Evolutionary conservation across 1,140 invertebrate species (phyloP).

Genomic region (Hyles vespertilio): DNA sequence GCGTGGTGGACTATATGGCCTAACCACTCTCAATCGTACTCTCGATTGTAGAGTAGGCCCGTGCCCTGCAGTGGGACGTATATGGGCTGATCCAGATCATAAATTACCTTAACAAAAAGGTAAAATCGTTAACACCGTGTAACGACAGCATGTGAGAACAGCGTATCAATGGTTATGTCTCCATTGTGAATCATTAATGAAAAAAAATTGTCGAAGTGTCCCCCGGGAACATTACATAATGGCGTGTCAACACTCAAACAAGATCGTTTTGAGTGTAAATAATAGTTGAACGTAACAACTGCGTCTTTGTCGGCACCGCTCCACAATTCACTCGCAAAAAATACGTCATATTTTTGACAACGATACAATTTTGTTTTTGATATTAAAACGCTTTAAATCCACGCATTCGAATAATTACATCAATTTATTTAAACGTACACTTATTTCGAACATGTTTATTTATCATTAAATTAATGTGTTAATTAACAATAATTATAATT

Average conservation of each 20-base stretch:
- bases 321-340: constrained; percentile 33
- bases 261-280: constrained; percentile 66
- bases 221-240: constrained; percentile 66
- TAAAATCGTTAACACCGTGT: constrained; percentile 51
- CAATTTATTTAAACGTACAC: too few species aligned
- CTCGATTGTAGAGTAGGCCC: too few species aligned
- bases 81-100: too few species aligned
- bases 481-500: too few species aligned
- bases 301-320: constrained; percentile 52
- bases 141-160: constrained; percentile 63
- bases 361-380: background rate
- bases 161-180: constrained; percentile 63
- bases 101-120: background rate
- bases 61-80: too few species aligned
- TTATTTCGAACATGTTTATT: too few species aligned
- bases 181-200: constrained; percentile 54
- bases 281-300: constrained; percentile 48
- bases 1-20: too few species aligned
- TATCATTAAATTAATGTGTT: too few species aligned
- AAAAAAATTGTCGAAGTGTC: constrained; percentile 55
- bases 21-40: too few species aligned
- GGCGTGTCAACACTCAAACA: constrained; percentile 65
- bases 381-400: too few species aligned
- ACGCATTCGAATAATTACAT: too few species aligned
- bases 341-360: background rate